These are phyloP conservation scores for Rotaria sp. DNA, from an alignment of 2,888 invertebrate species.

Conservation along the genomic window DNA sequence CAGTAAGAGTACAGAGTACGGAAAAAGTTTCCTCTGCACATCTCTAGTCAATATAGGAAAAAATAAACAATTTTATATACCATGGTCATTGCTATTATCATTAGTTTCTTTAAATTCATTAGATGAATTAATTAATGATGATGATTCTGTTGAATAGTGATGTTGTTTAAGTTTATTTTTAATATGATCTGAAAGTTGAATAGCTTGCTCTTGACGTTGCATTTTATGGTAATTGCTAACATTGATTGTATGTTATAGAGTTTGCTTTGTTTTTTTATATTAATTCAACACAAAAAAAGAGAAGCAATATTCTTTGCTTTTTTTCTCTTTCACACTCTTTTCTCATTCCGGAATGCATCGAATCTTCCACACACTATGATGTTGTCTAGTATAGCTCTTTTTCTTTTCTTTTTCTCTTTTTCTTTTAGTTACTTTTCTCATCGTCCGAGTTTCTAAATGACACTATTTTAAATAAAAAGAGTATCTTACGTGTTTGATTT, in stretches of 20 bases:
- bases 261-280: neutral
- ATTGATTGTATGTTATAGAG: neutral
- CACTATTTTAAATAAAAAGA: neutral
- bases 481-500: neutral
- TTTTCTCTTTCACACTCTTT: neutral
- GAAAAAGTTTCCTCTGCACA: no score
- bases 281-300: neutral
- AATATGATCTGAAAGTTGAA: neutral
- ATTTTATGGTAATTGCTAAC: neutral
- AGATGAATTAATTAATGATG: neutral
- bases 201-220: neutral
- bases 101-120: neutral
- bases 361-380: neutral
- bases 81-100: neutral
- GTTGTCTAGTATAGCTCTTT: neutral
- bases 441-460: neutral
- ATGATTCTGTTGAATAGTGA: neutral
- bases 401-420: neutral
- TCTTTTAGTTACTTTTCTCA: neutral
- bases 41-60: no score
- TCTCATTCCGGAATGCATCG: neutral
- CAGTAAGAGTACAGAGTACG: no score
- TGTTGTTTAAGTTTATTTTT: neutral
- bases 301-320: neutral
- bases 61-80: no score